phyloP scores from a whole-genome alignment of 2,888 invertebrate genomes.

The Agriotes lineatus region DNA sequence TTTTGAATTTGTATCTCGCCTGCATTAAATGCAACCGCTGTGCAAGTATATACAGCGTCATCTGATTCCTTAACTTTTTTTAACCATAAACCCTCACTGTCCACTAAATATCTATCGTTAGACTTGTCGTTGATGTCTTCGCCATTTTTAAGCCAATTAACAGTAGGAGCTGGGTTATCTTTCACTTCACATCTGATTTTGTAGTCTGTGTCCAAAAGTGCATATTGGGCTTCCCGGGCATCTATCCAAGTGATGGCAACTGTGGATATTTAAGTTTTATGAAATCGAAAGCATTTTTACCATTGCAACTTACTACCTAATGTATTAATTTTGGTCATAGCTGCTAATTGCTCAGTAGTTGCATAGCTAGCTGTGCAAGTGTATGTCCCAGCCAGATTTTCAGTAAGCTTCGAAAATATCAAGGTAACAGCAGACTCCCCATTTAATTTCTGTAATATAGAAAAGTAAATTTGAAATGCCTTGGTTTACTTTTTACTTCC shows the following conservation, averaged over 20 bases:
- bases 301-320: slow-evolving; percentile 71
- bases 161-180: slow-evolving; percentile 86
- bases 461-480: background rate
- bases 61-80: slow-evolving; percentile 84
- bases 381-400: slow-evolving; percentile 84
- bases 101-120: slow-evolving; percentile 79
- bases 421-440: slow-evolving; percentile 77
- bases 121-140: slow-evolving; percentile 77
- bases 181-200: slow-evolving; percentile 86
- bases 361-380: slow-evolving; percentile 86
- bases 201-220: slow-evolving; percentile 81
- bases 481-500: too few species aligned
- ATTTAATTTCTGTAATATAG: slow-evolving; percentile 63
- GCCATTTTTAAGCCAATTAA: slow-evolving; percentile 88
- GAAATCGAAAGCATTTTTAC: background rate
- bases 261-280: slow-evolving; percentile 62
- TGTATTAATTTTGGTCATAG: slow-evolving; percentile 78
- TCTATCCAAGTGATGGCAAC: slow-evolving; percentile 88
- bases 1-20: slow-evolving; percentile 82
- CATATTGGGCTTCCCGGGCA: slow-evolving; percentile 86
- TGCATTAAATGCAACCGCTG: slow-evolving; percentile 86
- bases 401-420: slow-evolving; percentile 80
- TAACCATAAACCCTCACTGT: slow-evolving; percentile 81
- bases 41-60: slow-evolving; percentile 88
- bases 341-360: slow-evolving; percentile 73